A percentile compares a stretch with the other conserved stretches of the same genome.
These are phyloP conservation scores for Autographa pulchrina DNA, from an alignment of 2,888 invertebrate genomes.

Conservation along the genomic window DNA sequence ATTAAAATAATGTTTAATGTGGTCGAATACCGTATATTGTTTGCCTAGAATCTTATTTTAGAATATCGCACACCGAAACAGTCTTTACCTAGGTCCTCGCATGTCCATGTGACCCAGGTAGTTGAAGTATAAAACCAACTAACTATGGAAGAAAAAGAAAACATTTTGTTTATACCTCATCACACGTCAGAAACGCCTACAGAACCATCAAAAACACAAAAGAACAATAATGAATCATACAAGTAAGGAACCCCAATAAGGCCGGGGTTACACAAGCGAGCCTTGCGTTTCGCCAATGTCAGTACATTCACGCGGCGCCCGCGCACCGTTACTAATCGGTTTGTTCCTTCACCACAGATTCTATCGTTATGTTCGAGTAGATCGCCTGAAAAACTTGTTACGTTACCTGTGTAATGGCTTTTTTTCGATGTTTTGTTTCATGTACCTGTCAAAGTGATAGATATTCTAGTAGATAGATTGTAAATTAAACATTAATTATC, in stretches of 20 bases:
- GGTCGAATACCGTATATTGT: too few relatives aligned
- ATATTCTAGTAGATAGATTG: neutral
- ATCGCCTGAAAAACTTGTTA: slow-evolving; percentile 43
- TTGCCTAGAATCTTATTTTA: too few relatives aligned
- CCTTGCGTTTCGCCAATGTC: slow-evolving; percentile 68
- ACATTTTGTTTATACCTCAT: too few relatives aligned
- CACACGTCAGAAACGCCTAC: neutral
- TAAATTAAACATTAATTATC: neutral
- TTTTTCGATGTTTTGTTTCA: neutral
- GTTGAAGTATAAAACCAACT: too few relatives aligned
- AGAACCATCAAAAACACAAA: neutral
- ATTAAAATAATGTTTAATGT: too few relatives aligned
- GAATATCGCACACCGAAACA: too few relatives aligned
- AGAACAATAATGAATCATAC: neutral
- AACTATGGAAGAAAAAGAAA: too few relatives aligned
- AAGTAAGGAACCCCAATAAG: slow-evolving; percentile 35
- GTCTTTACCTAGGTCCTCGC: too few relatives aligned
- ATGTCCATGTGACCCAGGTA: too few relatives aligned
- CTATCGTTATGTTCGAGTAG: slow-evolving; percentile 15
- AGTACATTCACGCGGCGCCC: slow-evolving; percentile 51
- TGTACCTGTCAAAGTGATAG: slow-evolving; percentile 5
- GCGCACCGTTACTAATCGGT: slow-evolving; percentile 59
- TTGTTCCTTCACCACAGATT: slow-evolving; percentile 56
- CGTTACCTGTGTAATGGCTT: slow-evolving; percentile 10
- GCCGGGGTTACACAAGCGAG: slow-evolving; percentile 56